Conservation (phyloP, 2,113 vertebrate species). For the Plectropomus leopardus region DNA sequence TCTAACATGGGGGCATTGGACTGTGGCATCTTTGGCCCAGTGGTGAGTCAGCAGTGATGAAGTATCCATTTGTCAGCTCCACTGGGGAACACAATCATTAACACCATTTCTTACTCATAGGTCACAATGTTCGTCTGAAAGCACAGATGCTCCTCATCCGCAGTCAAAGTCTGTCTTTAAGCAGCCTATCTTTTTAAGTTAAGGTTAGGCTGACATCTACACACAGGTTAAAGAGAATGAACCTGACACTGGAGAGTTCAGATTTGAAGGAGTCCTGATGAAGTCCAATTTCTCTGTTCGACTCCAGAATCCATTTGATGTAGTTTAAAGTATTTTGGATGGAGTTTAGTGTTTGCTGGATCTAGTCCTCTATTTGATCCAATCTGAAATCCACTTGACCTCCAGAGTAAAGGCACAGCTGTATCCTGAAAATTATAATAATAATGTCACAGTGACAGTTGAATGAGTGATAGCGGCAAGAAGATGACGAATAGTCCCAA, state of each 20-base stretch:
- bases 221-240: slow-evolving; percentile 3
- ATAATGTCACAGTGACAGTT: neutral
- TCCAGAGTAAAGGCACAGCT: slow-evolving; percentile 38
- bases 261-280: neutral
- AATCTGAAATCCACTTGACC: slow-evolving; percentile 44
- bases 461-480: slow-evolving; percentile 16
- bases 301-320: slow-evolving; percentile 13
- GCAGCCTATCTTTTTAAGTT: neutral
- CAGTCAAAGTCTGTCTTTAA: slow-evolving; percentile 6
- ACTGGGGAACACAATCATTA: slow-evolving; percentile 47
- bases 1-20: slow-evolving; percentile 20
- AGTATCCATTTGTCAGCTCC: slow-evolving; percentile 56
- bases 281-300: slow-evolving; percentile 2
- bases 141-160: slow-evolving; percentile 4
- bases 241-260: neutral
- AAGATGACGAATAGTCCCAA: slow-evolving; percentile 44
- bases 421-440: neutral
- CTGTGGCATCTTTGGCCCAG: slow-evolving; percentile 40
- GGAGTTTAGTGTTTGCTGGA: slow-evolving; percentile 21
- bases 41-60: slow-evolving; percentile 76
- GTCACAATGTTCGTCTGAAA: slow-evolving; percentile 20
- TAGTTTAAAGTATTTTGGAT: slow-evolving; percentile 1
- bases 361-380: slow-evolving; percentile 28
- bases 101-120: slow-evolving; percentile 54
- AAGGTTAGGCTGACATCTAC: slow-evolving; percentile 4